Percentiles rank a stretch among this genome's conserved stretches.
Evolutionary conservation across 64 coral and sea anemone species (phyloP).

Genomic region (Astreopora myriophthalma): DNA sequence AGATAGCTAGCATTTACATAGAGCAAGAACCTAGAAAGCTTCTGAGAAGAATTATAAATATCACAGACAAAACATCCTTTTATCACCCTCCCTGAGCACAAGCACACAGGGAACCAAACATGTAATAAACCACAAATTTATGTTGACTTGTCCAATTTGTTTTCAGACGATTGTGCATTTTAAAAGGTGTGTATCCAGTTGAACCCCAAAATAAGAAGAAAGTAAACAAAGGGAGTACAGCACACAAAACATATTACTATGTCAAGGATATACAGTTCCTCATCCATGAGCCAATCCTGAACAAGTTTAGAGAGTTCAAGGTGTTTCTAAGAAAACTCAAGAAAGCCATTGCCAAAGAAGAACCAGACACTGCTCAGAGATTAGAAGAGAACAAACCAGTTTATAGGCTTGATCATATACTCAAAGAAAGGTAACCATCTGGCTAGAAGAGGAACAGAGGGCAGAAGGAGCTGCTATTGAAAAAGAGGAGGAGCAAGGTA

Average conservation of each 20-base stretch:
- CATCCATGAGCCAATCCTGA: constrained; percentile 90
- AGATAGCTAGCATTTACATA: no score
- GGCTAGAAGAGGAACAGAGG: constrained; percentile 71
- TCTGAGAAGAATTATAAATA: no score
- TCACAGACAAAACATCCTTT: no score
- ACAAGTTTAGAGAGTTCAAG: constrained; percentile 97
- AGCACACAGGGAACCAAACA: no score
- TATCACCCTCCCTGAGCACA: no score
- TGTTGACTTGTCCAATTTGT: background rate
- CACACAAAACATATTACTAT: constrained; percentile 89
- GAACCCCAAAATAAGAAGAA: constrained; percentile 99
- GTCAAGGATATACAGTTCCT: constrained; percentile 92
- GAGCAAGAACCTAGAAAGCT: no score
- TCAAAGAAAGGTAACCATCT: constrained; percentile 91
- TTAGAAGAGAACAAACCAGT: constrained; percentile 90
- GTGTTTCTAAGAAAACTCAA: constrained; percentile 93
- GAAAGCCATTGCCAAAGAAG: constrained; percentile 95
- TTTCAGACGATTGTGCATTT: constrained; percentile 85
- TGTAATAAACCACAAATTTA: no score
- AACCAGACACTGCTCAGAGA: constrained; percentile 89
- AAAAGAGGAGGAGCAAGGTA: background rate
- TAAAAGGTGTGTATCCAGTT: constrained; percentile 96
- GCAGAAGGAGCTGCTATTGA: background rate
- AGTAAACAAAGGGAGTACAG: constrained; percentile 93
- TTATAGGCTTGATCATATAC: constrained; percentile 92